Evolutionary conservation across 1,140 invertebrate genomes (phyloP), one percentile per base, ranked within the genome.

Genomic region (Drosophila miranda): DNA sequence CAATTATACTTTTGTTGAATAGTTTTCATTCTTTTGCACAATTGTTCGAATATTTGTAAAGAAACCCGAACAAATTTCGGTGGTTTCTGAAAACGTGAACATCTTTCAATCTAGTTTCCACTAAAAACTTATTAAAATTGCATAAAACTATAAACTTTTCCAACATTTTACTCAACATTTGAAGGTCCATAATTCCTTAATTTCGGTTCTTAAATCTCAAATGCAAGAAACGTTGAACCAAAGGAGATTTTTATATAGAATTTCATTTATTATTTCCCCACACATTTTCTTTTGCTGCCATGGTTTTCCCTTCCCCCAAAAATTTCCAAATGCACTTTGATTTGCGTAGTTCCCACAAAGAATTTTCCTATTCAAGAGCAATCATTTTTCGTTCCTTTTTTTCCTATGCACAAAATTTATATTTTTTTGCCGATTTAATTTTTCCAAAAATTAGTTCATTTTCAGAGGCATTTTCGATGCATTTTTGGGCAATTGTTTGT

Each of bases 401-500:
- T 75, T 63, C 62, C 0, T 38, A 11, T 38, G 34, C 34, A 38
- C n/a, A 38, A 38, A 38, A 13, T 5, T 26, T 26, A 4, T 38
- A 38, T 38, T 38, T 38, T 38, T 38, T 38, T 38, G 34, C 1
- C 11, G 34, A 38, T 38, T 13, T 38, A 43, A 55, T 43, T 64
- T 51, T 69, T 57, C 42, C 59, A 44, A 68, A 67, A 69, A 68
- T 45, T 53, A 30, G 28, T 59, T 68, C 73, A 63, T 28, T 75
- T 75, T 48, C 50, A 3, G 11, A 11, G 4, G 11, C 34, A 38
- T 34, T 34, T 34, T 34, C 30, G 9, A 34, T 43, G 75, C 61
- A 83, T 84, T 86, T 83, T 80, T 80, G 77, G 67, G 58, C 70
- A 86, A 84, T 84, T 84, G 81, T 84, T 86, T 86, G 76, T 80